Percentiles rank a stretch among this genome's conserved stretches.
Evolutionary conservation across 2,113 vertebrate species (phyloP).

Genomic region (Scortum barcoo): DNA sequence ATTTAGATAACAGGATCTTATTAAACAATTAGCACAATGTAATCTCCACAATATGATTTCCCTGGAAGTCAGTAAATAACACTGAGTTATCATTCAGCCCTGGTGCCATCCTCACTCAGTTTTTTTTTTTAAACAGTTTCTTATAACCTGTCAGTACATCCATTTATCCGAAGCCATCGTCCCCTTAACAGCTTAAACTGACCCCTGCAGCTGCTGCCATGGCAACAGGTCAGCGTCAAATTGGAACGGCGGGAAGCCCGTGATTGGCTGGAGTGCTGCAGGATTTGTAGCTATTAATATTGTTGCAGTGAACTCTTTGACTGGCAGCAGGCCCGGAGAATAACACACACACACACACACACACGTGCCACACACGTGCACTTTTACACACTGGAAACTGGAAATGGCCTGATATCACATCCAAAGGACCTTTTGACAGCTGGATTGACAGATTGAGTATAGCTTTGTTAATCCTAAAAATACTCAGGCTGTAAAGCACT

Average conservation of each 20-base stretch:
- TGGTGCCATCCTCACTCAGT: background rate
- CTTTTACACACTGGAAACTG: no score
- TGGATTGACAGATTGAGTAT: conserved; percentile 57
- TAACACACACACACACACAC: background rate
- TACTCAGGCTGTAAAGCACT: background rate
- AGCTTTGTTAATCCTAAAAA: conserved; percentile 43
- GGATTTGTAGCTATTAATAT: conserved; percentile 44
- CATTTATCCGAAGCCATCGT: background rate
- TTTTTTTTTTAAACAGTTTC: background rate
- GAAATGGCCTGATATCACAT: conserved; percentile 22
- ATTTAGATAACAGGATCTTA: background rate
- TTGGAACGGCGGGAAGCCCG: conserved; percentile 23
- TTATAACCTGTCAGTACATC: conserved; percentile 11
- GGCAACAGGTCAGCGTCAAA: conserved; percentile 45
- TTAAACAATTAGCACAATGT: background rate
- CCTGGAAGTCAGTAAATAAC: background rate
- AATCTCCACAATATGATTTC: background rate
- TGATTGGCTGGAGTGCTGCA: conserved; percentile 39
- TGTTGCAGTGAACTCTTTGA: conserved; percentile 51
- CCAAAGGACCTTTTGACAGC: conserved; percentile 7
- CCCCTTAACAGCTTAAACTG: conserved; percentile 8
- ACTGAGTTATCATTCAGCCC: background rate
- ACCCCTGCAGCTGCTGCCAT: conserved; percentile 42
- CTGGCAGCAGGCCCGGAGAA: conserved; percentile 3
- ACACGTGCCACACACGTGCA: no score